Base-by-base conservation (phyloP, 2,888 invertebrate species). In the Byasa hedistus region DNA sequence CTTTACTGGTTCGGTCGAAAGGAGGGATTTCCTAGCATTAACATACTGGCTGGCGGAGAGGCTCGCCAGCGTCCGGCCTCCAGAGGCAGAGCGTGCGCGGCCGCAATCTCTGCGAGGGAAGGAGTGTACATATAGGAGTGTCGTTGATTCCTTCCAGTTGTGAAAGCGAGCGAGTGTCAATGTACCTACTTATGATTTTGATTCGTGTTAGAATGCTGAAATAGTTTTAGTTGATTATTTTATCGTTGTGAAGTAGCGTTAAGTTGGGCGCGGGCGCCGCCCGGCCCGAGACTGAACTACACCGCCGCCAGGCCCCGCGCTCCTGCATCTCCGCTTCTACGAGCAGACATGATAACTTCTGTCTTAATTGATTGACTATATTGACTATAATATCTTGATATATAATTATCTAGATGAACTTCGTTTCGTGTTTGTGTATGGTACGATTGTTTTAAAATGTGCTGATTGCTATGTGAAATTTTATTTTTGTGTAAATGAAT, bases 181-280 rank as follows among this genome's bases (percentile, higher is more conserved):
- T 68, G 70, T 70, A 66, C 67, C 67, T 68, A 69, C 66, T 39
- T 71, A 84, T 86, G 86, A 81, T 84, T 85, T 83, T 85, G 79
- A 83, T 81, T 81, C 81, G 82, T 84, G 77, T 79, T 86, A 84
- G 82, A 80, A 86, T 85, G 84, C 87, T 85, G 87, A 87, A 86
- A 87, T 88, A 87, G 87, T 87, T 91, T 90, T 87, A 90, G 89
- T 91, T 89, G 81, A 82, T 85, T 86, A 85, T 87, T 86, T 85
- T 90, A 88, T 89, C 86, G 88, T 89, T 89, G 87, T 89, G 88
- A 87, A 87, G 84, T 89, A 90, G 86, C 84, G 79, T 87, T 88
- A 87, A 87, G 87, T 86, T 84, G 79, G 81, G 84, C 80, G 82
- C 76, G 80, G 76, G 85, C 82, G 85, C 81, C 82, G 79, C 84